Conservation (phyloP, 2,888 invertebrate species). For the Colletes collaris region DNA sequence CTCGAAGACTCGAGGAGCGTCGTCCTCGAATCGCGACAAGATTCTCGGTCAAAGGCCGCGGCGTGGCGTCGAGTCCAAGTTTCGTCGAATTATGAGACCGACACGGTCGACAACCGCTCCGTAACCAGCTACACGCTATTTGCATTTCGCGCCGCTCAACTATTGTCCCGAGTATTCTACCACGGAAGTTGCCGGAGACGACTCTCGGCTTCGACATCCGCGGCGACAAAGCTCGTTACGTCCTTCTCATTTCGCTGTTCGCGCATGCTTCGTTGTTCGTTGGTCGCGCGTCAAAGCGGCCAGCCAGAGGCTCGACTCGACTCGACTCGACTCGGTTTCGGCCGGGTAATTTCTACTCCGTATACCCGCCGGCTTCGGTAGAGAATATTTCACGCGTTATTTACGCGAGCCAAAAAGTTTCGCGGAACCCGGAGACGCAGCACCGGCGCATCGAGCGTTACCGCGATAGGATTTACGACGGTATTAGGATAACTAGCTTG, state of each 20-base stretch:
- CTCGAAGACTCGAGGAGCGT: neutral
- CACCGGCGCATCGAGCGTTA: constrained; percentile 42
- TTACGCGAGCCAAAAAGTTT: constrained; percentile 32
- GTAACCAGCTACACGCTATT: constrained; percentile 53
- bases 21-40: constrained; percentile 50
- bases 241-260: too few species aligned
- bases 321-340: too few species aligned
- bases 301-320: too few species aligned
- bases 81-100: constrained; percentile 67
- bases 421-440: constrained; percentile 4
- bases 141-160: constrained; percentile 59
- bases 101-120: constrained; percentile 60
- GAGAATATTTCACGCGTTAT: constrained; percentile 24
- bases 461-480: constrained; percentile 55
- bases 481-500: constrained; percentile 59
- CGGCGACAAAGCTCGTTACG: too few species aligned
- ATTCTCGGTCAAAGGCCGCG: constrained; percentile 62
- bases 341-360: constrained; percentile 2
- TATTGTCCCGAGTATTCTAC: constrained; percentile 54
- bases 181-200: constrained; percentile 24
- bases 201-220: too few species aligned
- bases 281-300: too few species aligned
- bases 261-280: too few species aligned
- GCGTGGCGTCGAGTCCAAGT: constrained; percentile 45
- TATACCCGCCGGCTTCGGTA: neutral